These are phyloP conservation scores for Metacarcinus magister DNA, from an alignment of 2,888 invertebrate genomes.

Conservation along the genomic window DNA sequence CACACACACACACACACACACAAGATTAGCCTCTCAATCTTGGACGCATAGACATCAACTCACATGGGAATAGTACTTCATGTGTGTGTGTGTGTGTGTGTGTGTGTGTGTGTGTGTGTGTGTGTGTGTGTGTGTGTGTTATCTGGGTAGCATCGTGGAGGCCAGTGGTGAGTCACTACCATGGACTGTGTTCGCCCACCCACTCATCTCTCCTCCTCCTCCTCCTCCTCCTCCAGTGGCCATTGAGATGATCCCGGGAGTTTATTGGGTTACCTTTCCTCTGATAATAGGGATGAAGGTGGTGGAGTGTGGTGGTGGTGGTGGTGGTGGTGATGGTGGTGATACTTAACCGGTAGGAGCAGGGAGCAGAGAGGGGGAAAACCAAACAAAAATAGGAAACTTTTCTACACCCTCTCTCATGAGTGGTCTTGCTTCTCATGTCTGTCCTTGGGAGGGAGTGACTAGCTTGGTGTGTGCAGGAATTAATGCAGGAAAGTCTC, in stretches of 20 bases:
- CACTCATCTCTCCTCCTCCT: neutral
- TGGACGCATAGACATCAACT: neutral
- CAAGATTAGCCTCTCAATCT: neutral
- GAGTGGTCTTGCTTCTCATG: neutral
- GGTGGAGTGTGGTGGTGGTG: neutral
- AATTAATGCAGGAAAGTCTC: too few relatives aligned
- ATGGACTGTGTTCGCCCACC: neutral
- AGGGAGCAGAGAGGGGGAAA: neutral
- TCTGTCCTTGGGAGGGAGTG: neutral
- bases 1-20: constrained; percentile 58
- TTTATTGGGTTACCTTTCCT: neutral
- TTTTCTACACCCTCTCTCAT: neutral
- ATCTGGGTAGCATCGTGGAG: constrained; percentile 44
- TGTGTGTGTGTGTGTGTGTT: constrained; percentile 51
- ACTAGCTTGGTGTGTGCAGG: neutral
- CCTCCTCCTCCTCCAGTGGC: neutral
- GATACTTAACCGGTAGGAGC: too few relatives aligned
- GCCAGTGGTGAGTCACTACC: constrained; percentile 53
- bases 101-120: neutral
- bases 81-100: constrained; percentile 10
- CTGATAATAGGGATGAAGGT: neutral
- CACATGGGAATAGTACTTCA: neutral
- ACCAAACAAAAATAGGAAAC: neutral
- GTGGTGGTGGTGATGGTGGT: neutral
- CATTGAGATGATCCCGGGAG: neutral